Evolutionary conservation across 2,797 vertebrate species (phyloP).

Genomic region (Sebastes flavidus): DNA sequence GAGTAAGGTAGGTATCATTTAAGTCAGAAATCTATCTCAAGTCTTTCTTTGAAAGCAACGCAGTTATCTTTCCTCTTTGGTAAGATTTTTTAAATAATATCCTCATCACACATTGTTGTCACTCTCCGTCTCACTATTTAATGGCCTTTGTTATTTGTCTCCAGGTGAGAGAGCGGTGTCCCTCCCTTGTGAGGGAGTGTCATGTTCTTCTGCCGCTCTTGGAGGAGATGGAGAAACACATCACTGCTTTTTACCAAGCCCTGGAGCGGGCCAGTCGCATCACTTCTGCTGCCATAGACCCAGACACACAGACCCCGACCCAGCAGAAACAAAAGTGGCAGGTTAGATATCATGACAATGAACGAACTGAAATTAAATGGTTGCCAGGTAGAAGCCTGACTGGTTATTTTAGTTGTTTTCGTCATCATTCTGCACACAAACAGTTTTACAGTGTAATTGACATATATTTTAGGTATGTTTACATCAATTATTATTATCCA

Average conservation of each 20-base stretch:
- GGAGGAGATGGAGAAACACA: conserved; percentile 95
- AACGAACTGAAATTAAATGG: not conserved
- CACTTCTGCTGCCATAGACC: conserved; percentile 80
- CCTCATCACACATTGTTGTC: not conserved
- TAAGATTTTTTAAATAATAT: not conserved
- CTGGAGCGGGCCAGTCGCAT: conserved; percentile 90
- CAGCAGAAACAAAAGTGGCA: conserved; percentile 75
- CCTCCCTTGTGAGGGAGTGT: conserved; percentile 88
- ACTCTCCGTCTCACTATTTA: not conserved
- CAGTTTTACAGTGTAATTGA: not conserved
- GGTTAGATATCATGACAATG: conserved; percentile 53
- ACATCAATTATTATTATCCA: not conserved
- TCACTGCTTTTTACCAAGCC: conserved; percentile 91
- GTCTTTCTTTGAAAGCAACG: not conserved
- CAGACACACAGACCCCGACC: conserved; percentile 72
- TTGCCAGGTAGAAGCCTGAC: not conserved
- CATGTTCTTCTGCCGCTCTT: conserved; percentile 87
- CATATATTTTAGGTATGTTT: not conserved
- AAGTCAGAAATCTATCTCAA: not conserved
- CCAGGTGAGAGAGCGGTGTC: conserved; percentile 90
- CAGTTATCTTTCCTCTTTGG: not conserved
- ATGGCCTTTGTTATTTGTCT: conserved; percentile 11
- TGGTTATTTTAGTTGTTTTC: not conserved
- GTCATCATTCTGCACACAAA: not conserved
- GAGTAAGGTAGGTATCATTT: conserved; percentile 83